Base-by-base conservation (phyloP, 2,113 vertebrate genomes). In the Bombycilla garrulus region DNA sequence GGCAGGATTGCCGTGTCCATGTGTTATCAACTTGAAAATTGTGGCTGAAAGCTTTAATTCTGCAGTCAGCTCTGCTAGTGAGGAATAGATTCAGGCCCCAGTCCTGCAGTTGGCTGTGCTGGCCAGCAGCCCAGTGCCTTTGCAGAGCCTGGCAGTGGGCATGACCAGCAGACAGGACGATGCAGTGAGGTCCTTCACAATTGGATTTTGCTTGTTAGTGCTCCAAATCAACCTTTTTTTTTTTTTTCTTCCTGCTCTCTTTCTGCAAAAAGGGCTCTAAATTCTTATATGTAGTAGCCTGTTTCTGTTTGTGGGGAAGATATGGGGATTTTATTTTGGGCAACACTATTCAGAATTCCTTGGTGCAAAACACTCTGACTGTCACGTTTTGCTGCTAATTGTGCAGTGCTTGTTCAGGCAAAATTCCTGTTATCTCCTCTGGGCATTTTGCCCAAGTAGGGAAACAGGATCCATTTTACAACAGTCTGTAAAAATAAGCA, bases 21-120 rank as follows among this genome's bases (percentile, higher is more conserved):
- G 87, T 88, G 76, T 90, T 96, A 94, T 81, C 94, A 93, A 42
- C 71, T 96, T 93, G 95, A 90, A 96, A 96, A 94, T 86, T 93
- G 87, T 80, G 60, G 56, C 88, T 95, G 92, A 92, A 96, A 95
- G 96, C 88, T 94, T 93, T 90, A 95, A 94, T 92, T 96, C 93
- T 40, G 78, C 91, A 94, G 78, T 79, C 93, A 69, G 94, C 51
- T 95, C 78, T 92, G 87, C 74, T 90, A 15, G 79, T 7, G 60
- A 95, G 85, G 79, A 83, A 91, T 83, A 67, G 76, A 88, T 83
- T 92, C 72, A 78, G 71, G 93, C 72, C 86, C 35, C 60, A 51
- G 80, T 35, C 82, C 88, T 94, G 90, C 88, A 83, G 79, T 90
- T 6, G 82, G 76, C 76, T 84, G 64, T 38, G 69, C 82, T 96